Conservation (phyloP, 2,797 vertebrate genomes). For the Gobionotothen gibberifrons region DNA sequence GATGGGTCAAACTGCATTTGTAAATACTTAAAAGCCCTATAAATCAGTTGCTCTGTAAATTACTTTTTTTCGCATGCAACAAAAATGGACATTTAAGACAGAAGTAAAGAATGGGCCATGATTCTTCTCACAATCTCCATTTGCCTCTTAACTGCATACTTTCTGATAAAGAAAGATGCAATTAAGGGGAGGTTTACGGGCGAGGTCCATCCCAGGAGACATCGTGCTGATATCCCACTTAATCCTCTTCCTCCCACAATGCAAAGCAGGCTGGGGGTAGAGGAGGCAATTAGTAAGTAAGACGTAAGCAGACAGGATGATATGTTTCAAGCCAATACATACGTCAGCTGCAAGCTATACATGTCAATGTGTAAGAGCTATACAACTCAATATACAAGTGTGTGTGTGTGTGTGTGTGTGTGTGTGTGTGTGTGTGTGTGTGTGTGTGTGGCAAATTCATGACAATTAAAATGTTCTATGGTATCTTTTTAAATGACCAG, state of each 20-base stretch:
- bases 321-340: constrained; percentile 38
- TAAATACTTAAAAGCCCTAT: background rate
- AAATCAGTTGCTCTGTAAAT: constrained; percentile 4
- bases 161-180: constrained; percentile 32
- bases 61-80: constrained; percentile 27
- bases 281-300: constrained; percentile 71
- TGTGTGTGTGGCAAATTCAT: too few species aligned
- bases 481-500: too few species aligned
- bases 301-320: constrained; percentile 48
- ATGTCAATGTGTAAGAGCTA: constrained; percentile 32
- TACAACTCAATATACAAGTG: too few species aligned
- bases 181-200: constrained; percentile 53
- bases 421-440: too few species aligned
- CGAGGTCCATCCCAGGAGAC: constrained; percentile 53
- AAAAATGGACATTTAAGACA: constrained; percentile 8
- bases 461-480: too few species aligned
- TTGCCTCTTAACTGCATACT: constrained; percentile 34
- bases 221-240: constrained; percentile 50
- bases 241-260: constrained; percentile 65
- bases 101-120: background rate
- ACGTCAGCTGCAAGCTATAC: constrained; percentile 38
- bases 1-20: background rate
- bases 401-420: too few species aligned
- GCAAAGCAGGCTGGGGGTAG: constrained; percentile 34
- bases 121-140: constrained; percentile 31